Conservation (phyloP, 1,140 invertebrate genomes). For the Theocolax elegans region DNA sequence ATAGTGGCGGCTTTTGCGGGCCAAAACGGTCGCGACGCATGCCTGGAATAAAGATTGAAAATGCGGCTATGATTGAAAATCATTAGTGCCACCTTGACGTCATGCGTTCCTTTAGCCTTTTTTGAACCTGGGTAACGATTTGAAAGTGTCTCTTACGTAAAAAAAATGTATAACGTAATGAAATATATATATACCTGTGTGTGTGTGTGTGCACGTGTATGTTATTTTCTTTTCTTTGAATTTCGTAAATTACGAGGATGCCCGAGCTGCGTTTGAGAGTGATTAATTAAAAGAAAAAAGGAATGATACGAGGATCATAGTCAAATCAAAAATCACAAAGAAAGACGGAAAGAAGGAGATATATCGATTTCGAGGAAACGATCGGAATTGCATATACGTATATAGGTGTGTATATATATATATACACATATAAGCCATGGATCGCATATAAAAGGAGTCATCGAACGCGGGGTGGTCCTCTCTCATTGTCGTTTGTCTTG, state of each 20-base stretch:
- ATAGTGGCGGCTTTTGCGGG: slow-evolving; percentile 28
- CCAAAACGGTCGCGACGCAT: slow-evolving; percentile 5
- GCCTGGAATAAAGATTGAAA: slow-evolving; percentile 29
- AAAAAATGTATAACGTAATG: background rate
- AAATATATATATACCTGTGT: too few species aligned
- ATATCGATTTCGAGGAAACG: background rate
- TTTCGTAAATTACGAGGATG: too few species aligned
- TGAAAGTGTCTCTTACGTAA: slow-evolving; percentile 26
- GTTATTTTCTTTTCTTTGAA: too few species aligned
- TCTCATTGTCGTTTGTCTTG: slow-evolving; percentile 67
- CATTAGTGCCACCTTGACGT: slow-evolving; percentile 46
- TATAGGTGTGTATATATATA: too few species aligned
- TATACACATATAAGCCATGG: too few species aligned
- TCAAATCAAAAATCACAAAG: too few species aligned
- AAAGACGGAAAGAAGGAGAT: background rate
- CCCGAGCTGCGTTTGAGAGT: too few species aligned
- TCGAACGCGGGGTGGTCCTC: slow-evolving; percentile 45
- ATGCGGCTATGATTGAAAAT: slow-evolving; percentile 49
- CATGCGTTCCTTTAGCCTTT: background rate
- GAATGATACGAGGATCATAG: too few species aligned
- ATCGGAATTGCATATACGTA: too few species aligned
- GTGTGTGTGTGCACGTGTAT: too few species aligned
- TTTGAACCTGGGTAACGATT: slow-evolving; percentile 11
- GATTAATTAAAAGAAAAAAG: too few species aligned
- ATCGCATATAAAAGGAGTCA: slow-evolving; percentile 41